Evolutionary conservation across 2,113 vertebrate species (phyloP).

Genomic region (Myotis lucifugus): DNA sequence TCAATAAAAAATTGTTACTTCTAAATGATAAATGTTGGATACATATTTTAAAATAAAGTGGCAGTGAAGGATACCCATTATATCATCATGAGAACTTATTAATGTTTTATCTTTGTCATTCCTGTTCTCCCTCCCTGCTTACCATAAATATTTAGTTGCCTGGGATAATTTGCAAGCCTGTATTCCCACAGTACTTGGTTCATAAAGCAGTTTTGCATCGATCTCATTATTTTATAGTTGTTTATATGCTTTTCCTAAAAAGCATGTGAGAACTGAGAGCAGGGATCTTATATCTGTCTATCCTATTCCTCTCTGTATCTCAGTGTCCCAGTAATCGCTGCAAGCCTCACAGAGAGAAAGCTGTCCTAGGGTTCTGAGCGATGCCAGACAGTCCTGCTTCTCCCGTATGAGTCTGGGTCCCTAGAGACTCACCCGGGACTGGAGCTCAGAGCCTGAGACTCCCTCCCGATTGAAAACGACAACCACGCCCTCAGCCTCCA

Average conservation of each 20-base stretch:
- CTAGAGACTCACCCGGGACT: too few relatives aligned
- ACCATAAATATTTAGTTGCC: not conserved
- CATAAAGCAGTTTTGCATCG: conserved; percentile 42
- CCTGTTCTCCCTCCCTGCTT: conserved; percentile 1
- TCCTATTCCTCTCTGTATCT: not conserved
- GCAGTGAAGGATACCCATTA: not conserved
- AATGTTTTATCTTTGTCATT: not conserved
- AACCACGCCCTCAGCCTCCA: too few relatives aligned
- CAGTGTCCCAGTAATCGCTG: too few relatives aligned
- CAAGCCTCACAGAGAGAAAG: too few relatives aligned
- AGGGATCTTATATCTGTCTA: not conserved
- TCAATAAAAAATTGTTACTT: too few relatives aligned
- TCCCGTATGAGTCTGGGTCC: too few relatives aligned
- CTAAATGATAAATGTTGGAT: not conserved
- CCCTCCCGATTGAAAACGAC: too few relatives aligned
- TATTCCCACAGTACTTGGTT: conserved; percentile 39
- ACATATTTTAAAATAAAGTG: not conserved
- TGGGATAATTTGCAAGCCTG: conserved; percentile 55
- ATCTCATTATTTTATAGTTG: conserved; percentile 46
- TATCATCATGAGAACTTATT: not conserved
- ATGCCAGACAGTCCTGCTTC: too few relatives aligned
- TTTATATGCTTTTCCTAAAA: not conserved
- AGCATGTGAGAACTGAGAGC: not conserved
- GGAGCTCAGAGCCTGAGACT: too few relatives aligned
- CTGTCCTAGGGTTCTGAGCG: too few relatives aligned